A percentile compares a stretch with the other conserved stretches of the same genome.
Evolutionary conservation across 92 coral and sea anemone genomes (phyloP).

Genomic region (Porites evermanni): DNA sequence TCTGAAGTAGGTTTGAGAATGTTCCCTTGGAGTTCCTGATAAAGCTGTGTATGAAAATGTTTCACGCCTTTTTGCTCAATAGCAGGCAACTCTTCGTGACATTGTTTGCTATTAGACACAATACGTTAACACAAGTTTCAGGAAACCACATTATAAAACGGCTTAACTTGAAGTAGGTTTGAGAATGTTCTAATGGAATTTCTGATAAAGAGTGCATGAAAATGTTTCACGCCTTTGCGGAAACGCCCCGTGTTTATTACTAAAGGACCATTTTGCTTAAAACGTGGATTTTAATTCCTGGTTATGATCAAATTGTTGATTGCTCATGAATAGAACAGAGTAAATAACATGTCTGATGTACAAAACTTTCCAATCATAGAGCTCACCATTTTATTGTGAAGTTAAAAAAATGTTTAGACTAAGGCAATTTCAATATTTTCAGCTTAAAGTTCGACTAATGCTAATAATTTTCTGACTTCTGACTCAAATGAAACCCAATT

Average conservation of each 20-base stretch:
- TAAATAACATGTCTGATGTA: no score
- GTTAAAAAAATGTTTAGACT: no score
- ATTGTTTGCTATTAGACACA: background rate
- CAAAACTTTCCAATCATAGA: no score
- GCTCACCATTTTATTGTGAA: no score
- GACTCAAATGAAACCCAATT: no score
- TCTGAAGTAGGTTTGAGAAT: constrained; percentile 16
- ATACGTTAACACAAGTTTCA: constrained; percentile 4
- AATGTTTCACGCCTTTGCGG: constrained; percentile 1
- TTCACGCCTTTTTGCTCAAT: background rate
- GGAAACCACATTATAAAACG: constrained; percentile 43
- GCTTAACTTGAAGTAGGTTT: constrained; percentile 33
- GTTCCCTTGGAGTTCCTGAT: background rate
- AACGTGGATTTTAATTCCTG: background rate
- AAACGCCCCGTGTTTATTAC: background rate
- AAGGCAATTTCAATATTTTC: no score
- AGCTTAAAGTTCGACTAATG: no score
- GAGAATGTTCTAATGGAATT: constrained; percentile 6
- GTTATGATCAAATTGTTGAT: background rate
- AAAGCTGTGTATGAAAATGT: background rate
- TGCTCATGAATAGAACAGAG: background rate
- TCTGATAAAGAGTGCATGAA: background rate
- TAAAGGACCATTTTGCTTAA: background rate
- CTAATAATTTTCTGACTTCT: no score
- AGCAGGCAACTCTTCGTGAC: background rate